Evolutionary conservation across 2,113 vertebrate genomes (phyloP), one percentile per base, ranked within the genome.

Genomic region (Mobula hypostoma): DNA sequence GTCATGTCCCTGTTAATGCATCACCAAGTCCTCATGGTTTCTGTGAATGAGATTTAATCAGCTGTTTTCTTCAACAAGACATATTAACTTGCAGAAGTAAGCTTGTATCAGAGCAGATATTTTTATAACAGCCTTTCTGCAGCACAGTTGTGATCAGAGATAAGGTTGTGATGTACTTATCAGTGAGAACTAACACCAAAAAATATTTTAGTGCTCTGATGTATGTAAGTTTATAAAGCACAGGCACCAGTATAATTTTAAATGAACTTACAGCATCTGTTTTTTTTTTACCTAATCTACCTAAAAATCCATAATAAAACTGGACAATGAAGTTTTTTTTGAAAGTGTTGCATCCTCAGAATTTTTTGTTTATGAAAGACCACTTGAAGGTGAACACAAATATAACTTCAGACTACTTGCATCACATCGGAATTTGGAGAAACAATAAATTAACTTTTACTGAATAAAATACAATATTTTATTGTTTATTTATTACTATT

Each of bases 101-200:
- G 9, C 48, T 58, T 61, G 9, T 27, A n/a, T 63, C 83, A n/a
- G 83, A 56, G 58, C 83, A 63, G 58, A 88, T 27, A 88, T 61
- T 88, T 61, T 63, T 88, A 5, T 88, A 61, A 88, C 12, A 29
- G 4, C 11, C 27, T 27, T n/a, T 88, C 11, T 88, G 12, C 56
- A n/a, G 21, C 56, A 88, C 24, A 88, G 56, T 14, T n/a, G 83
- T 88, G 56, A 63, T 88, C 83, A 88, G 83, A 88, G 61, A n/a
- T 1, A 88, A 88, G 83, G 58, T 17, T 88, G 83, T 29, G 58
- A 88, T n/a, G 58, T 88, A 88, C 58, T 5, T 63, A 88, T 63
- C 58, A 63, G 83, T n/a, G 29, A 29, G 58, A 63, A 88, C 11
- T n/a, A 88, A 88, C 83, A 88, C 58, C 29, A 63, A 63, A 27